These are phyloP conservation scores for Saccostrea glomerata DNA, from an alignment of 1,140 invertebrate species.

Conservation along the genomic window DNA sequence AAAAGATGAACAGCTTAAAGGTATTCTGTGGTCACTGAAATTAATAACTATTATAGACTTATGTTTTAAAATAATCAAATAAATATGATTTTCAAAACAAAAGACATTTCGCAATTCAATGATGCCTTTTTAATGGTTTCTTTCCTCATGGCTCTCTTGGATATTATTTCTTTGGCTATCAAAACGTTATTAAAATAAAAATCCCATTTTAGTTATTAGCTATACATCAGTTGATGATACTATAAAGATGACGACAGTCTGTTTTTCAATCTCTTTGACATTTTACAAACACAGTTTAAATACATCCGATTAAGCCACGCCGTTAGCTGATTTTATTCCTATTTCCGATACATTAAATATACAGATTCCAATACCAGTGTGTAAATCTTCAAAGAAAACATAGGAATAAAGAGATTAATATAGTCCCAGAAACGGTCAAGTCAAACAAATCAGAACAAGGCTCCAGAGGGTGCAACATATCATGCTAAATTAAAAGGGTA, in stretches of 20 bases:
- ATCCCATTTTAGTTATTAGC: no score
- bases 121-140: no score
- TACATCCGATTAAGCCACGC: background rate
- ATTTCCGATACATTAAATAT: conserved; percentile 33
- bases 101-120: background rate
- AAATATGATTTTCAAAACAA: no score
- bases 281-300: conserved; percentile 1
- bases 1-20: no score
- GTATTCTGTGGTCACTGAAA: no score
- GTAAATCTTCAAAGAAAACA: conserved; percentile 32
- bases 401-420: conserved; percentile 33
- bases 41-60: no score
- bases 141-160: no score
- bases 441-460: conserved; percentile 23
- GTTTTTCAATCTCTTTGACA: background rate
- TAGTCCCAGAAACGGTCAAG: conserved; percentile 31
- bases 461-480: background rate
- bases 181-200: no score
- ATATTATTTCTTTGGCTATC: no score
- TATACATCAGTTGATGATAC: background rate
- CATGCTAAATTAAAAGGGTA: background rate
- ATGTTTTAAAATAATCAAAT: no score
- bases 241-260: background rate
- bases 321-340: conserved; percentile 24
- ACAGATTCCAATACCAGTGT: conserved; percentile 12